Evolutionary conservation across 2,888 invertebrate species (phyloP), one percentile per base, ranked within the genome.

Genomic region (Epicampocera succincta): DNA sequence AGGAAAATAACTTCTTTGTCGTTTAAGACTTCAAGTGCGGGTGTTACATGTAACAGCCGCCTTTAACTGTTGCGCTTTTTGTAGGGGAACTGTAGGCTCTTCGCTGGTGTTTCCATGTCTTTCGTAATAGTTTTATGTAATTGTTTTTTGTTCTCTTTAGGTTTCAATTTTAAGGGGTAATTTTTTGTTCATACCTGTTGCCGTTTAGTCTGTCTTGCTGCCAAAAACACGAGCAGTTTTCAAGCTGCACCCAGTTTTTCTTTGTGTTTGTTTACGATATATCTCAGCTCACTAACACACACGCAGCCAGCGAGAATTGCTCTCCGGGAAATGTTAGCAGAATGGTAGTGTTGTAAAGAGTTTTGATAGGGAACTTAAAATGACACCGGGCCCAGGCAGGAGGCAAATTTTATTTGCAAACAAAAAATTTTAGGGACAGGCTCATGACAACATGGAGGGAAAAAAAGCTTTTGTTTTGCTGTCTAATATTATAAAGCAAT

Each of bases 41-140:
- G n/a, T 40, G 81, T 66, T 56, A 83, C 82, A 86, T 88, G 88
- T 89, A 89, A 89, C 88, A 88, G 89, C 87, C 88, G 80, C 75
- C 82, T 79, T 74, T 68, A 85, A 85, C 84, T 85, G 84, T 85
- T 85, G 85, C 85, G 80, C 83, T 83, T 81, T 63, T 42, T 75
- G 66, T 44, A 54, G 73, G 40, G 65, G 81, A 58, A 66, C 19
- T 65, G 54, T 68, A 25, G 68, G 56, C 52, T 71, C 42, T 25
- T 40, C 42, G 13, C 8, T 38, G 48, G 25, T 40, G 19, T 48
- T 25, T 38, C 38, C 54, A 17, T 33, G 33, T 61, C 12, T 40
- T 33, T 3, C 17, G 17, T 17, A 17, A 17, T 29, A 11, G 15
- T 3, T 65, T 80, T 66, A 60, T 52, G 29, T 60, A 50, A 12